Evolutionary conservation across 2,797 vertebrate species (phyloP).

Genomic region (Paguma larvata): DNA sequence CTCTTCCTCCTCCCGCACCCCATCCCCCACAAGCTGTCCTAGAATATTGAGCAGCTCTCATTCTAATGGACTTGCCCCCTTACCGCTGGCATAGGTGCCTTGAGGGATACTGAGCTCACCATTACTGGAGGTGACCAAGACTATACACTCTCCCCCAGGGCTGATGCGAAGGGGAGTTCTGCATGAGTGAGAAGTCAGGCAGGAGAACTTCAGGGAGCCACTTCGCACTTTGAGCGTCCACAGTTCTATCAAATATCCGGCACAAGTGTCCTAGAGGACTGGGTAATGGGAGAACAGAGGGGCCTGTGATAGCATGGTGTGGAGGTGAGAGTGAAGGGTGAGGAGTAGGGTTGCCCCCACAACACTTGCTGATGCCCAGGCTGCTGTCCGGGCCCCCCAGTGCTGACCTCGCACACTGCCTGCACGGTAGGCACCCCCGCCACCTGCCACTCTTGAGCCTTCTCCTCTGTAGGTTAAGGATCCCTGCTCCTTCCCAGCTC

Average conservation of each 20-base stretch:
- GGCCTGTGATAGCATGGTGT: background rate
- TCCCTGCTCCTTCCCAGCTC: background rate
- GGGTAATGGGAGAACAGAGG: background rate
- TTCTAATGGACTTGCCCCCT: background rate
- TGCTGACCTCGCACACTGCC: background rate
- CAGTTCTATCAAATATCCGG: background rate
- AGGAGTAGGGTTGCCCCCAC: background rate
- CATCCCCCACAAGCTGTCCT: background rate
- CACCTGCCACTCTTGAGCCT: background rate
- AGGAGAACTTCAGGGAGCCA: background rate
- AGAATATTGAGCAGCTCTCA: constrained; percentile 12
- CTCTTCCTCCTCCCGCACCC: background rate
- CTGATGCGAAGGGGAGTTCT: background rate
- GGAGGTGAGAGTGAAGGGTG: background rate
- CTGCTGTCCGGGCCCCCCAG: background rate
- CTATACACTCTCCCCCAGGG: background rate
- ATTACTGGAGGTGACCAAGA: background rate
- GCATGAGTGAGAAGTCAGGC: background rate
- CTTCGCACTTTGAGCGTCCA: background rate
- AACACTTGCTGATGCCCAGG: background rate
- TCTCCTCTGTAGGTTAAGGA: background rate
- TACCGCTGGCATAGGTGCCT: background rate
- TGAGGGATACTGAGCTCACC: background rate
- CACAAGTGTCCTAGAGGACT: background rate
- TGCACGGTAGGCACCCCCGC: background rate